phyloP scores from a whole-genome alignment of 2,888 invertebrate species.

The Blera fallax region DNA sequence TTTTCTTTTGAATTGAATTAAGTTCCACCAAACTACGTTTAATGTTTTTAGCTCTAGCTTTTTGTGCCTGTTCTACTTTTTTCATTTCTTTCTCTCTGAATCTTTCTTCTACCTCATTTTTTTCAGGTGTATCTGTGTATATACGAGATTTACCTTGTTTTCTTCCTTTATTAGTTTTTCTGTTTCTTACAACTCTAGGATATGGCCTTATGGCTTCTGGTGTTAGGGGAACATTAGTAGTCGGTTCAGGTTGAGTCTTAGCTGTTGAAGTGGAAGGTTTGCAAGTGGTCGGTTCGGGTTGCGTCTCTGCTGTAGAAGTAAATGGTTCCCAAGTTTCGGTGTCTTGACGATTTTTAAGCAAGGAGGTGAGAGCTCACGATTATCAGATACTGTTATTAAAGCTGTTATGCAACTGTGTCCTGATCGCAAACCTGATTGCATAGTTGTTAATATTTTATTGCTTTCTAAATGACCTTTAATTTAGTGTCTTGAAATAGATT shows the following conservation, averaged over 20 bases:
- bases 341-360: conserved; percentile 33
- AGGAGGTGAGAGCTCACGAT: not conserved
- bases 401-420: too few relatives aligned
- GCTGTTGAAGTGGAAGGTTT: conserved; percentile 24
- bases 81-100: conserved; percentile 19
- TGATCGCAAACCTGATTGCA: too few relatives aligned
- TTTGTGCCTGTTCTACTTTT: conserved; percentile 33
- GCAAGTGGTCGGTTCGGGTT: conserved; percentile 2
- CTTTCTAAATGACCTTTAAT: too few relatives aligned
- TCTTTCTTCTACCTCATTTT: conserved; percentile 21
- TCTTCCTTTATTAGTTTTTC: conserved; percentile 7
- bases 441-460: too few relatives aligned
- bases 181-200: conserved; percentile 7
- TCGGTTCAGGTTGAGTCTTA: conserved; percentile 29
- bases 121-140: not conserved
- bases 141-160: not conserved
- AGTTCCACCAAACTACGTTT: too few relatives aligned
- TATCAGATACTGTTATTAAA: too few relatives aligned
- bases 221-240: conserved; percentile 24
- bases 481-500: too few relatives aligned
- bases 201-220: conserved; percentile 43
- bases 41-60: conserved; percentile 31
- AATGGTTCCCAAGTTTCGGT: conserved; percentile 3
- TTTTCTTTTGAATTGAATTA: too few relatives aligned
- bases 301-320: conserved; percentile 15